Evolutionary conservation across 2,888 invertebrate genomes (phyloP).

Genomic region (Yponomeuta plumbellus): DNA sequence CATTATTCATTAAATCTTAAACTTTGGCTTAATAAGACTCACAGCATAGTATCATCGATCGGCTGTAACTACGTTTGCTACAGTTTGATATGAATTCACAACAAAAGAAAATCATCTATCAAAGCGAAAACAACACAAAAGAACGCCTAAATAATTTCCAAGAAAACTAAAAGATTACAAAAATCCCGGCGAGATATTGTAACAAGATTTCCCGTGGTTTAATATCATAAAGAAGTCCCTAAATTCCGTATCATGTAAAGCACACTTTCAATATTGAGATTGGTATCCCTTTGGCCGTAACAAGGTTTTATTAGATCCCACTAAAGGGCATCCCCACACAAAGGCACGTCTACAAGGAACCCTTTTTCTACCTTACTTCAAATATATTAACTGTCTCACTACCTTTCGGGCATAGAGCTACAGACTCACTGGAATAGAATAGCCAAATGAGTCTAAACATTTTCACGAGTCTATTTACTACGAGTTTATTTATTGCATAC

Average conservation of each 20-base stretch:
- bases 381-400: constrained; percentile 75
- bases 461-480: background rate
- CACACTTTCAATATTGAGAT: constrained; percentile 75
- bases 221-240: constrained; percentile 72
- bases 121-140: background rate
- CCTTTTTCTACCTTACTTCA: constrained; percentile 76
- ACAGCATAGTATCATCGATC: too few species aligned
- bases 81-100: too few species aligned
- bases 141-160: background rate
- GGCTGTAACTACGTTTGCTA: too few species aligned
- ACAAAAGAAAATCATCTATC: background rate
- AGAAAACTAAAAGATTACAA: background rate
- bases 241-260: constrained; percentile 76
- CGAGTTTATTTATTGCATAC: background rate
- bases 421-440: constrained; percentile 30
- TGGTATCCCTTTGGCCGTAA: constrained; percentile 76
- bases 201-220: constrained; percentile 68
- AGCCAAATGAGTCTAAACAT: background rate
- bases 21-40: too few species aligned
- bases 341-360: constrained; percentile 68
- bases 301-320: constrained; percentile 77
- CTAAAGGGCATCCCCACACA: constrained; percentile 75
- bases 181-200: constrained; percentile 29
- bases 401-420: constrained; percentile 42
- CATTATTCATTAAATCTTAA: too few species aligned